phyloP scores from a whole-genome alignment of 2,113 vertebrate species.

The Oxyura jamaicensis region DNA sequence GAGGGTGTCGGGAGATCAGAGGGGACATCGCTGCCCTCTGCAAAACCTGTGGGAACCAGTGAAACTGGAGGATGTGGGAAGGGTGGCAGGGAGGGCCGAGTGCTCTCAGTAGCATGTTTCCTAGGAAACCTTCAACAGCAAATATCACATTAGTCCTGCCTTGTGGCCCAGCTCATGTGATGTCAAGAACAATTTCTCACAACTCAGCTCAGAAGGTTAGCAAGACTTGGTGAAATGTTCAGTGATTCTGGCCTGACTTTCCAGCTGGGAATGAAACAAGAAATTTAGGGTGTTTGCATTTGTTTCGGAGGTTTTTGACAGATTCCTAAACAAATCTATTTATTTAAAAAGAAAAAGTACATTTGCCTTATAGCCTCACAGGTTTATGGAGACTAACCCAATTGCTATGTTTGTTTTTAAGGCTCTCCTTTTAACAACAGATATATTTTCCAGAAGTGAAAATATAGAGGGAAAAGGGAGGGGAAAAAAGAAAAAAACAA shows the following conservation, averaged over 20 bases:
- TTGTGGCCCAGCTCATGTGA: constrained; percentile 64
- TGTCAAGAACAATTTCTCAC: constrained; percentile 70
- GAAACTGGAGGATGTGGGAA: background rate
- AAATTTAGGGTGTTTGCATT: background rate
- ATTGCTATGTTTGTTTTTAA: background rate
- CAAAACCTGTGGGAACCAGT: background rate
- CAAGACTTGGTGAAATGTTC: constrained; percentile 57
- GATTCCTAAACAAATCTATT: background rate
- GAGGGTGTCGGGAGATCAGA: background rate
- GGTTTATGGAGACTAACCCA: background rate
- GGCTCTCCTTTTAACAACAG: background rate
- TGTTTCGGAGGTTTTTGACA: background rate
- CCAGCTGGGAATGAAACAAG: constrained; percentile 21
- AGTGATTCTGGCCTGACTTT: background rate
- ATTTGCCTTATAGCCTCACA: background rate
- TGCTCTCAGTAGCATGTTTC: constrained; percentile 42
- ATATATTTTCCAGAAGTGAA: background rate
- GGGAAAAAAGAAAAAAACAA: background rate
- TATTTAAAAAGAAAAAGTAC: background rate
- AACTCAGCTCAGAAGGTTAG: constrained; percentile 66
- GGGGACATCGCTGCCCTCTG: background rate
- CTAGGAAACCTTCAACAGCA: constrained; percentile 64
- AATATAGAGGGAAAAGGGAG: background rate
- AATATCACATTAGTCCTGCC: constrained; percentile 68
- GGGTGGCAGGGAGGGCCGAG: constrained; percentile 20